phyloP scores from a whole-genome alignment of 2,888 invertebrate species.

The Hermaeophaga mercurialis region DNA sequence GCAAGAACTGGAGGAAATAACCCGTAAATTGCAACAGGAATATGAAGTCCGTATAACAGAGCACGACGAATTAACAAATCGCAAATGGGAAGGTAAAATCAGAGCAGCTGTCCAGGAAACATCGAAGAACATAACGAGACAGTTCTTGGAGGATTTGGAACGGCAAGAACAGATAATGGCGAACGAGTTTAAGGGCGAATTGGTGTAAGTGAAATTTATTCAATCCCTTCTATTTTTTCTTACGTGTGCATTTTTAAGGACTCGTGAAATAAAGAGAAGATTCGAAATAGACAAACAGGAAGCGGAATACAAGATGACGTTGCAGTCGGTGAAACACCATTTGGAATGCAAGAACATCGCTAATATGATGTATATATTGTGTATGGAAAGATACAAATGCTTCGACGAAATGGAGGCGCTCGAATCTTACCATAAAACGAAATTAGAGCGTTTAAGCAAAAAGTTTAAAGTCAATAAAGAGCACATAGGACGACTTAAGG shows the following conservation, averaged over 20 bases:
- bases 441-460: constrained; percentile 40
- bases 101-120: constrained; percentile 44
- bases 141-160: constrained; percentile 38
- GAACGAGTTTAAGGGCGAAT: constrained; percentile 42
- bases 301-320: constrained; percentile 41
- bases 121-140: constrained; percentile 43
- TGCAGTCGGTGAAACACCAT: constrained; percentile 49
- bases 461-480: constrained; percentile 23
- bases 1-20: constrained; percentile 20
- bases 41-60: constrained; percentile 30
- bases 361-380: constrained; percentile 64
- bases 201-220: constrained; percentile 39
- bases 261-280: constrained; percentile 42
- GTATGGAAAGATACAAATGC: constrained; percentile 61
- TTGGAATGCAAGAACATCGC: constrained; percentile 65
- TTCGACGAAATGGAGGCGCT: constrained; percentile 57
- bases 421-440: constrained; percentile 49
- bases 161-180: constrained; percentile 46
- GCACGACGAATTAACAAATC: constrained; percentile 14
- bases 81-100: constrained; percentile 42
- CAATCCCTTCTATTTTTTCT: background rate
- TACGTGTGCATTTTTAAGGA: constrained; percentile 41
- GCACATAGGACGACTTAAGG: background rate
- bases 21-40: constrained; percentile 31
- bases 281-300: constrained; percentile 43